Evolutionary conservation across 1,140 invertebrate species (phyloP).

Genomic region (Nephila pilipes): DNA sequence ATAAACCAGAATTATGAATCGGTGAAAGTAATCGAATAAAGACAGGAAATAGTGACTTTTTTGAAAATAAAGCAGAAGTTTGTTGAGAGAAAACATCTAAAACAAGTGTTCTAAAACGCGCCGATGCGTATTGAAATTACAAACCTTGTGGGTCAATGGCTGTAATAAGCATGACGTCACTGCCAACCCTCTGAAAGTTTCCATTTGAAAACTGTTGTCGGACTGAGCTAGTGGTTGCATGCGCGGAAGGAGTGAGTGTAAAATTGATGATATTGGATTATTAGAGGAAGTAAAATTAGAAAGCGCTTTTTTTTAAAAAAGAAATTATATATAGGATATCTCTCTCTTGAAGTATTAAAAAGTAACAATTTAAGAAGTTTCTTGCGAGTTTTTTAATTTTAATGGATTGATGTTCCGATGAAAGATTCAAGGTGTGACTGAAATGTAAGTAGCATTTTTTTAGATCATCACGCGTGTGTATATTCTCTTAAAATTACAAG

Average conservation of each 20-base stretch:
- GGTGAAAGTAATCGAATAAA: too few relatives aligned
- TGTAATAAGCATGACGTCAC: constrained; percentile 52
- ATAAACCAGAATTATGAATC: too few relatives aligned
- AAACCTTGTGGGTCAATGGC: constrained; percentile 55
- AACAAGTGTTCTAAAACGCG: constrained; percentile 39
- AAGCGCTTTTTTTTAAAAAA: too few relatives aligned
- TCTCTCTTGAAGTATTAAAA: too few relatives aligned
- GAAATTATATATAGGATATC: too few relatives aligned
- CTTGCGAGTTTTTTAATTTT: too few relatives aligned
- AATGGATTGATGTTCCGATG: too few relatives aligned
- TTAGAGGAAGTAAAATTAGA: not conserved
- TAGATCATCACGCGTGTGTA: too few relatives aligned
- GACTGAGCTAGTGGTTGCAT: not conserved
- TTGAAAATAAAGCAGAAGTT: not conserved
- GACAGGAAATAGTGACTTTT: not conserved
- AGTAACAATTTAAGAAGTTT: too few relatives aligned
- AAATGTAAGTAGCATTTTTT: too few relatives aligned
- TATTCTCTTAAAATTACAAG: too few relatives aligned
- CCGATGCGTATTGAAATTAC: constrained; percentile 33
- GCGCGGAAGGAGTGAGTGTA: not conserved
- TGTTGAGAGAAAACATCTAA: not conserved
- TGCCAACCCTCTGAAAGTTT: not conserved
- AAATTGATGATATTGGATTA: not conserved
- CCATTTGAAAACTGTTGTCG: not conserved
- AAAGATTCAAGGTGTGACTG: too few relatives aligned